Percentiles rank a stretch among this genome's conserved stretches.
These are phyloP conservation scores for Tylochromis polylepis DNA, from an alignment of 2,113 vertebrate genomes.

Conservation along the genomic window DNA sequence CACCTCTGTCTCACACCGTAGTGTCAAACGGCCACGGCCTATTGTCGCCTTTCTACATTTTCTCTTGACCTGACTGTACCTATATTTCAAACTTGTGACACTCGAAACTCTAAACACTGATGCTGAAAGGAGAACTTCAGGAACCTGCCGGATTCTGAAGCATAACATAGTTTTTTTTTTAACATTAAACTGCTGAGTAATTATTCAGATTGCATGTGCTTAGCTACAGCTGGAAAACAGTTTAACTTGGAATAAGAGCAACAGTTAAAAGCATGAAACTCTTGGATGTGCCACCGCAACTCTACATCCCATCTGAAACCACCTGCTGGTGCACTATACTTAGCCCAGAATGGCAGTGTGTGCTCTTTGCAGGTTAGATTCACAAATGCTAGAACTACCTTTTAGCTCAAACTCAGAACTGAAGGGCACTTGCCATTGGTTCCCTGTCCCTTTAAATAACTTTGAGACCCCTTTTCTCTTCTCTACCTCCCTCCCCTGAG, in stretches of 20 bases:
- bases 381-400: neutral
- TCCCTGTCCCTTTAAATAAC: constrained; percentile 94
- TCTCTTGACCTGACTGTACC: fast-evolving
- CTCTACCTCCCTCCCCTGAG: constrained; percentile 47
- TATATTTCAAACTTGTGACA: neutral
- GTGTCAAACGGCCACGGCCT: neutral
- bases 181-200: neutral
- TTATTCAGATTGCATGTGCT: neutral
- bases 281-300: neutral
- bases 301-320: neutral
- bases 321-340: neutral
- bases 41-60: neutral
- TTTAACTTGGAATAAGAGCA: neutral
- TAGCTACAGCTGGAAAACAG: neutral
- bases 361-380: constrained; percentile 1
- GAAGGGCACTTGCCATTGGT: constrained; percentile 55
- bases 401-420: neutral
- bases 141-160: neutral
- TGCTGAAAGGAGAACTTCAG: neutral
- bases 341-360: neutral
- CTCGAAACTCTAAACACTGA: neutral
- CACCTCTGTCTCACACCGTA: neutral
- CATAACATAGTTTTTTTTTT: too few species aligned
- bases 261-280: neutral
- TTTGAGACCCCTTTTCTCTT: constrained; percentile 60